Base-by-base conservation (phyloP, 2,797 vertebrate species). In the Hippoglossus hippoglossus region DNA sequence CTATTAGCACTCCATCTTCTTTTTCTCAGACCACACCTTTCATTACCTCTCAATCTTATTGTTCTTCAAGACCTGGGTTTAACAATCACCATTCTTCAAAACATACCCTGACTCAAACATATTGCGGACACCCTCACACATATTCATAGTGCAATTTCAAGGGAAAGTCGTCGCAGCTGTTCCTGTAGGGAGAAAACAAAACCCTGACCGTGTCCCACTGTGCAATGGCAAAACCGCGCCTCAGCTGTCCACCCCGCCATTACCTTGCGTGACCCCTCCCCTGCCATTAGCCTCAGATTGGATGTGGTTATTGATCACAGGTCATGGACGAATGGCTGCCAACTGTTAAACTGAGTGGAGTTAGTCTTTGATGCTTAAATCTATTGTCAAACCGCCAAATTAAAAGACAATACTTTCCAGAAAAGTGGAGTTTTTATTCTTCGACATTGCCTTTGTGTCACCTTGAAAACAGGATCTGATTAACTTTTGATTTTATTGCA, bases 241-340 rank as follows among this genome's bases (percentile, higher is more conserved):
- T n/a, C 47, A 49, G 19, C 19, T 13, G 12, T 39, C 34, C 10
- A 11, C 34, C 46, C 46, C 19, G 7, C 46, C 47, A 8, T 79
- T 81, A 85, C 77, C 74, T 83, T 44, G 75, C 84, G 77, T 47
- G 67, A 70, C 63, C 53, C 71, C 73, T 79, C 81, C 81, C 71
- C 49, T 39, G 75, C 63, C 81, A 89, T 88, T 80, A 83, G 74
- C 78, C 65, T 79, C 73, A 85, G 72, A 88, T 76, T 87, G 85
- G 91, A 90, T 67, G 70, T 15, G 21, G 66, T 87, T 88, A 94
- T 88, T 90, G 91, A 93, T 93, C 73, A 77, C 57, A 26, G 88
- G 75, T 85, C 80, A 71, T 25, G 63, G 69, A 65, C 51, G 26
- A 84, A 87, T 86, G 67, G 70, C 71, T 15, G 39, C 75, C 24